Base-by-base conservation (phyloP, 2,888 invertebrate genomes). In the Phlogophora meticulosa region DNA sequence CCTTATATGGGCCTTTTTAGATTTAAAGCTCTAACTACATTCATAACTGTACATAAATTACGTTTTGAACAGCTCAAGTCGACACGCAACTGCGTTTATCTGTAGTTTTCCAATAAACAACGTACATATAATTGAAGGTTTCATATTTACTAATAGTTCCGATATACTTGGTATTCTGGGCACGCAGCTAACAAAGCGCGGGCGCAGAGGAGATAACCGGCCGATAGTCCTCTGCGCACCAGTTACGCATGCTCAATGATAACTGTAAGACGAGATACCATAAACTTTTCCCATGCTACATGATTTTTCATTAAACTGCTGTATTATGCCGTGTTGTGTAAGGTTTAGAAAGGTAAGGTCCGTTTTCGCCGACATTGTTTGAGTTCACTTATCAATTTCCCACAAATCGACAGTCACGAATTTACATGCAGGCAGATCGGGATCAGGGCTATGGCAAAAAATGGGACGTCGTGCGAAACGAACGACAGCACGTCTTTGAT, bases 121-220 rank as follows among this genome's bases (percentile, higher is more conserved):
- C 76, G 79, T 83, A 85, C 76, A 78, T 83, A 85, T 89, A 89
- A 91, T 90, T 89, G 85, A 89, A 87, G 84, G 86, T 91, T 90
- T 91, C 90, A 93, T 91, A 94, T 94, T 93, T 89, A 86, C 91
- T 93, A 94, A 93, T 92, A 91, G 91, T 85, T 84, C 80, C 81
- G 85, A 91, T 91, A 85, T 88, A 92, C 88, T 93, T 93, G 90
- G 90, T 94, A 95, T 94, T 93, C 94, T 77, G 85, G 73, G 86
- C 94, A 92, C 94, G 94, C 83, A 90, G 85, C 91, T 94, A 94
- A 94, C 94, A 94, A 94, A 90, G 93, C 90, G 86, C 89, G 80
- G 83, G 85, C 87, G 86, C 87, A 75, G 70, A 72, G 75, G 65
- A 89, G 92, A 94, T 93, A 92, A 85, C 85, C 86, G 86, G 71